Base-by-base conservation (phyloP, 2,888 invertebrate genomes). In the Dermolepida albohirtum region DNA sequence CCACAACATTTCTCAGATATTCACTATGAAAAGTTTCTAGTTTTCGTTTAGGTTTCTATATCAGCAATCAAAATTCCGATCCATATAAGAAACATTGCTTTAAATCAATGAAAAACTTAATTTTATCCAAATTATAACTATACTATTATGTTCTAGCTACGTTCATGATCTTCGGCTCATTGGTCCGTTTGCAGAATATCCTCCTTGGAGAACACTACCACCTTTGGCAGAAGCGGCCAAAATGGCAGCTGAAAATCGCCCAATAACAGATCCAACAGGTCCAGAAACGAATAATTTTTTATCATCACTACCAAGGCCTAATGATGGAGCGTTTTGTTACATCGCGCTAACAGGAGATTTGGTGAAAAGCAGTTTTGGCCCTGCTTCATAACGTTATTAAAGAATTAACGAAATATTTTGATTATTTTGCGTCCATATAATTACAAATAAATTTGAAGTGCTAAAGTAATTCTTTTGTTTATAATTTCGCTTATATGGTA, bases 251-350 rank as follows among this genome's bases (percentile, higher is more conserved):
- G 81, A 81, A 70, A 81, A 79, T 50, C 79, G 81, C 66, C 84
- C 85, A 2, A 74, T 85, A 27, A 85, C 84, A 8, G 85, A 86
- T 74, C 86, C 86, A 0, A 82, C 82, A 12, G 80, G 82, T 43
- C 78, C 81, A 2, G 84, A 84, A 70, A 85, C 84, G 0, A 81
- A 84, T 44, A 83, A 84, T 14, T 87, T 87, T 75, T 76, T 87
- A 22, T 74, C 77, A 17, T 76, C 78, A 12, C 84, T 86, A 69
- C 86, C 86, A 0, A 77, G 82, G 41, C 86, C 86, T 4, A 84
- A 84, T 54, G 85, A 86, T 66, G 87, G 87, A 1, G 87, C 87
- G 2, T 86, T 87, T 74, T 87, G 87, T 73, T 87, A 86, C 72
- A 83, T 87, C 40, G 85, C 87, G 1, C 75, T 87, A 7, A 86